phyloP scores from a whole-genome alignment of 2,888 invertebrate species.

The Pandemis heparana region DNA sequence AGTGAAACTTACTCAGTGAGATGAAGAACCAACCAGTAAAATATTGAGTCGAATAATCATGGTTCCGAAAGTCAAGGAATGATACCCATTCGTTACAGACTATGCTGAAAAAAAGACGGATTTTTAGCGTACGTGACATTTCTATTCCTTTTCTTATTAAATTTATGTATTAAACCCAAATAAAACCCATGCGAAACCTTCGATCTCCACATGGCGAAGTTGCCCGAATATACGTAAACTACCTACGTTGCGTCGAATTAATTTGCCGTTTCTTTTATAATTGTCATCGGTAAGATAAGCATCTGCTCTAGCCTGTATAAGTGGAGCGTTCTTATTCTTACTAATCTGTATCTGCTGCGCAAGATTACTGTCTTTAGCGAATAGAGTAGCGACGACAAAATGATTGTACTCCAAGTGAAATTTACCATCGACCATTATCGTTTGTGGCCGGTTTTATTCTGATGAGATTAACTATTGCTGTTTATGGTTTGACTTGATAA shows the following conservation, averaged over 20 bases:
- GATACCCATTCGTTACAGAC: too few relatives aligned
- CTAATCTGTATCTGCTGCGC: slow-evolving; percentile 23
- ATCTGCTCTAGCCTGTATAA: slow-evolving; percentile 3
- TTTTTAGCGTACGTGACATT: too few relatives aligned
- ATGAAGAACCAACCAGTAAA: too few relatives aligned
- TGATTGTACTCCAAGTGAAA: slow-evolving; percentile 9
- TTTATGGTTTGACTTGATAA: neutral
- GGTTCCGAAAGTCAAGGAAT: too few relatives aligned
- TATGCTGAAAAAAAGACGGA: too few relatives aligned
- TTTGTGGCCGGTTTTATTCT: slow-evolving; percentile 16
- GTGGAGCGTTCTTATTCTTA: slow-evolving; percentile 13
- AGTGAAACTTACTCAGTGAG: too few relatives aligned
- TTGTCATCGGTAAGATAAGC: neutral
- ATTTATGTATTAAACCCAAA: too few relatives aligned
- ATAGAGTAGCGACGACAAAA: slow-evolving; percentile 29
- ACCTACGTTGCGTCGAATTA: neutral
- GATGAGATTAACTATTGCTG: slow-evolving; percentile 13
- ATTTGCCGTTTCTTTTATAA: neutral
- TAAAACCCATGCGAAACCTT: too few relatives aligned
- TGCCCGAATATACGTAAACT: too few relatives aligned
- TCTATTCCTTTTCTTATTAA: too few relatives aligned
- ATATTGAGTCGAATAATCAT: too few relatives aligned
- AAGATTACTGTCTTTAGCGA: slow-evolving; percentile 36
- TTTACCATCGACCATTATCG: slow-evolving; percentile 24
- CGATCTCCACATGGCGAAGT: too few relatives aligned